Percentiles rank a stretch among this genome's conserved stretches.
Evolutionary conservation across 92 coral and sea anemone species (phyloP).

Genomic region (Siderastrea radians): DNA sequence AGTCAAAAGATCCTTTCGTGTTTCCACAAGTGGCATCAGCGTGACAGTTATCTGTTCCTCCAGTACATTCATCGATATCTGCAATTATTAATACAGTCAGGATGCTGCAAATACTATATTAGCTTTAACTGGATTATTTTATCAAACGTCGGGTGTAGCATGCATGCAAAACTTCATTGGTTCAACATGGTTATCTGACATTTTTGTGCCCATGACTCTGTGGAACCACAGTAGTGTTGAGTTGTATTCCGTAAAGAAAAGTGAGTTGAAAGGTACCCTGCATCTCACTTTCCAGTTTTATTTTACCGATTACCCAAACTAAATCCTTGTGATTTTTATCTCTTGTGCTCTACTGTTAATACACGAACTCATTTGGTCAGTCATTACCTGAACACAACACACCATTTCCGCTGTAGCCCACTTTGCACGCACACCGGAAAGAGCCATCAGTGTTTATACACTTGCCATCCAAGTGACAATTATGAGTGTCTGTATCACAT

Average conservation of each 20-base stretch:
- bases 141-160: too few relatives aligned
- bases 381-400: constrained; percentile 71
- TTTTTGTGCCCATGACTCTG: too few relatives aligned
- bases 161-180: too few relatives aligned
- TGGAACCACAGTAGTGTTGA: too few relatives aligned
- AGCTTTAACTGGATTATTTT: too few relatives aligned
- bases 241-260: neutral
- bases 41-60: constrained; percentile 61
- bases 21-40: constrained; percentile 46
- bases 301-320: too few relatives aligned
- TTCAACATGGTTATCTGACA: too few relatives aligned
- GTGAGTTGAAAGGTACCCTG: too few relatives aligned
- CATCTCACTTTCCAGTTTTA: neutral
- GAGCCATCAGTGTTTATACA: constrained; percentile 91
- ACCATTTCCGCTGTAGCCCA: constrained; percentile 83
- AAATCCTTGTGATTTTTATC: too few relatives aligned
- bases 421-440: constrained; percentile 79
- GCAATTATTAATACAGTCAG: neutral
- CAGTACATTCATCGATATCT: constrained; percentile 65
- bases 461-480: constrained; percentile 80
- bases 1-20: constrained; percentile 58
- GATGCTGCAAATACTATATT: too few relatives aligned
- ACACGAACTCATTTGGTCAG: too few relatives aligned
- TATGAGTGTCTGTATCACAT: constrained; percentile 65
- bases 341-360: neutral